A percentile compares a stretch with the other conserved stretches of the same genome.
These are phyloP conservation scores for Aphelinus certus DNA, from an alignment of 1,140 invertebrate species.

Conservation along the genomic window DNA sequence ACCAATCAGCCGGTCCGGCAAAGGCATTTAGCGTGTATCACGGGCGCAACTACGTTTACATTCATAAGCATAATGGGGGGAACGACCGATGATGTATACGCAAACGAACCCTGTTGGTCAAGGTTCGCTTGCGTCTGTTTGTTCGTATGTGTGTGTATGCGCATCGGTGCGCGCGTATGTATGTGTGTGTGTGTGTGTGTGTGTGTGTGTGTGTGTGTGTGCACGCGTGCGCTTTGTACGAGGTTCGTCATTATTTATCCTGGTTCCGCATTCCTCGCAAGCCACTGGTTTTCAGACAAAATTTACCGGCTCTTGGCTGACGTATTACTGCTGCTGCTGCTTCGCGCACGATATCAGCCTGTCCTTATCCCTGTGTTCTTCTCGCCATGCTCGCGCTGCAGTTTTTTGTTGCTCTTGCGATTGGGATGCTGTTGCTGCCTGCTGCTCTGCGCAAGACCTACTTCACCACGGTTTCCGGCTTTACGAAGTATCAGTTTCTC, in stretches of 20 bases:
- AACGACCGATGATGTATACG: conserved; percentile 34
- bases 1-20: no score
- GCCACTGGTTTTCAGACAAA: conserved; percentile 9
- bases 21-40: conserved; percentile 35
- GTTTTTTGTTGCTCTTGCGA: no score
- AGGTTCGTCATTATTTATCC: conserved; percentile 45
- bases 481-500: no score
- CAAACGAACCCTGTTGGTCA: no score
- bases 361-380: conserved; percentile 25
- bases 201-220: neutral
- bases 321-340: neutral
- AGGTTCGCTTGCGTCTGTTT: neutral
- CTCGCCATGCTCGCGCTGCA: neutral
- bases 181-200: neutral
- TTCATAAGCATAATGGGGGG: conserved; percentile 45
- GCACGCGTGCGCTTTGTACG: conserved; percentile 29
- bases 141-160: neutral
- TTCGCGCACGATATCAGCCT: neutral
- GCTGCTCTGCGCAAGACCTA: no score
- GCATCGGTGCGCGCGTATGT: neutral
- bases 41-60: conserved; percentile 35
- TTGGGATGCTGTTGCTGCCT: no score
- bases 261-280: conserved; percentile 21
- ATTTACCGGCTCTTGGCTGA: conserved; percentile 19
- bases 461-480: no score